A percentile compares a stretch with the other conserved stretches of the same genome.
Conservation (phyloP, 2,113 vertebrate genomes). For the Nothoprocta perdicaria region DNA sequence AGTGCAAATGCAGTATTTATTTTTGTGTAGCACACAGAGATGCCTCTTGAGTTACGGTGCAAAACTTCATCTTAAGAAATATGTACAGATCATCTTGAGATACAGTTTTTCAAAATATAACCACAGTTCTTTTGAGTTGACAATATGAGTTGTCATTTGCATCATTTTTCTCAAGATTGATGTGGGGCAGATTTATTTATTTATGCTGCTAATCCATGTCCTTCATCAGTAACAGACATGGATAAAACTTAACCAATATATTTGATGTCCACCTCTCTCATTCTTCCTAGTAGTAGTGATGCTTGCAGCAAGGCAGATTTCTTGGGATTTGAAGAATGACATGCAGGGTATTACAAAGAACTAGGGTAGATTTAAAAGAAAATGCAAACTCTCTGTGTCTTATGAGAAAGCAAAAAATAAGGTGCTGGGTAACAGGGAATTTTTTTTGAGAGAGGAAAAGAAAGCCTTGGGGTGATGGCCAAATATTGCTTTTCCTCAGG, state of each 20-base stretch:
- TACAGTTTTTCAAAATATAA: background rate
- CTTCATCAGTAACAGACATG: background rate
- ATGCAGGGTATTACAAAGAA: background rate
- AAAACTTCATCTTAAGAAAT: too few relatives aligned
- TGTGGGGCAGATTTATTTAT: background rate
- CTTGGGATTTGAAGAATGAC: background rate
- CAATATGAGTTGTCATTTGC: background rate
- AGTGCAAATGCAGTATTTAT: background rate
- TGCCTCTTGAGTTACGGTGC: background rate
- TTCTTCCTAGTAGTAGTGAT: background rate
- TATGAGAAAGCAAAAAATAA: background rate
- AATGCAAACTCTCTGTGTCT: background rate
- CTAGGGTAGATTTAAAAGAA: background rate
- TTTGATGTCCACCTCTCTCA: background rate
- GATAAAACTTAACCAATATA: background rate
- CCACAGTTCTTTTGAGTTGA: background rate
- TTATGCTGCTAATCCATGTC: background rate
- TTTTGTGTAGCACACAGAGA: background rate
- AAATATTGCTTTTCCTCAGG: background rate
- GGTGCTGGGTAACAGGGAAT: background rate
- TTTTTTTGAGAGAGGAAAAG: background rate
- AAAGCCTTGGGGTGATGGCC: background rate
- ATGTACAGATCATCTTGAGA: background rate
- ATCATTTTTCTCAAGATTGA: background rate
- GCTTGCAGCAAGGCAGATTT: background rate